A percentile compares a stretch with the other conserved stretches of the same genome.
These are phyloP conservation scores for Fopius arisanus DNA, from an alignment of 1,140 invertebrate species.

Conservation along the genomic window DNA sequence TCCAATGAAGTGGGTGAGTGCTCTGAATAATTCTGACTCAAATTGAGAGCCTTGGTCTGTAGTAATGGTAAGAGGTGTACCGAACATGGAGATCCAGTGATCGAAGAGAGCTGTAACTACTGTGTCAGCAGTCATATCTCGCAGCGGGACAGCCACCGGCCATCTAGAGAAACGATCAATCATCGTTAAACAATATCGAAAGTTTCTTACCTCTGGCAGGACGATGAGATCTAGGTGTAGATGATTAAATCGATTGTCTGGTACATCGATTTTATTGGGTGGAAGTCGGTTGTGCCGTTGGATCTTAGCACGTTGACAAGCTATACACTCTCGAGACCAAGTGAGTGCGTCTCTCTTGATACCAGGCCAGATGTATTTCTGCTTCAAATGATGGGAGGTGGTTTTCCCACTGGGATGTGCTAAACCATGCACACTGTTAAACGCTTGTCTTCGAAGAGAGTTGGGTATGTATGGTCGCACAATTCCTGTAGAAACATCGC, in stretches of 20 bases:
- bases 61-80: constrained; percentile 44
- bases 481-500: constrained; percentile 25
- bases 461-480: constrained; percentile 40
- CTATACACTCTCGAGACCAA: constrained; percentile 39
- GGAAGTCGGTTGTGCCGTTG: constrained; percentile 31
- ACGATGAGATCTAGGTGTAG: constrained; percentile 52
- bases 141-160: constrained; percentile 44
- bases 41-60: constrained; percentile 52
- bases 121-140: constrained; percentile 42
- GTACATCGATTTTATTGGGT: constrained; percentile 20
- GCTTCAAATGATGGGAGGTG: constrained; percentile 34
- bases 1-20: constrained; percentile 39
- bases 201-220: neutral
- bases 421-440: constrained; percentile 34
- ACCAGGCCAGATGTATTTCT: constrained; percentile 43
- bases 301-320: constrained; percentile 41
- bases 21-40: constrained; percentile 35
- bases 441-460: constrained; percentile 22
- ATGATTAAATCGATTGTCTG: constrained; percentile 37
- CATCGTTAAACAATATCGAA: constrained; percentile 38
- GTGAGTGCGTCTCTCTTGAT: constrained; percentile 34
- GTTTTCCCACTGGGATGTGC: constrained; percentile 39
- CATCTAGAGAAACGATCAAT: constrained; percentile 52
- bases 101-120: constrained; percentile 42
- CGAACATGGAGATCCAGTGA: constrained; percentile 45